Evolutionary conservation across 2,113 vertebrate species (phyloP), one percentile per base, ranked within the genome.

Genomic region (Strigops habroptila): DNA sequence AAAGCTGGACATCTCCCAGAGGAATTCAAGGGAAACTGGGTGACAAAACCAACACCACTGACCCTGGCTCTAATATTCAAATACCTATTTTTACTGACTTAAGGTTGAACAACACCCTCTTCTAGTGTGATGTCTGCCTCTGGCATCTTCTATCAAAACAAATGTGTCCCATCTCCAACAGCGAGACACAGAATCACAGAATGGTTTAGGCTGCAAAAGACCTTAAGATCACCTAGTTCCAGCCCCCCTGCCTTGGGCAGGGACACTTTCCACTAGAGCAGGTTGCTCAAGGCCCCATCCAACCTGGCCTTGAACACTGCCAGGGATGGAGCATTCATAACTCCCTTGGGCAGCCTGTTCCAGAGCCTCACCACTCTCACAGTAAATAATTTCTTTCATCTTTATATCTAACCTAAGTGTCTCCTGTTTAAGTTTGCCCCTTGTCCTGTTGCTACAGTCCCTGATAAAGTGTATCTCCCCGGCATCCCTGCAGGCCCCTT

Each of bases 81-180:
- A 68, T 4, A 41, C 6, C 8, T 46, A 12, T 18, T 76, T 18
- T 76, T 64, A 60, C 60, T 28, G 46, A 48, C 22, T 16, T 7
- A 18, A 80, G 7, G 5, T 33, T 52, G 65, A 91, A 14, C 24
- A 62, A 68, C 27, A 19, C 3, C 5, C 15, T 74, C 15, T 52
- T 23, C 22, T 24, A 52, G 10, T 0, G 24, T 3, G 57, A 76
- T 14, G 10, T 16, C 1, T 37, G 62, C 43, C 17, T 3, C 6
- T 3, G 4, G 14, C 6, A 4, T 6, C n/a, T 60, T 49, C 67
- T 37, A 0, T 0, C 10, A 10, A 62, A 9, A 43, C 33, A 39
- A 28, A 35, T 0, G 3, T 8, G 44, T 14, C 25, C 16, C 7
- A 51, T 1, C 21, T 77, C 73, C 65, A 33, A 8, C 37, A 46